phyloP scores from a whole-genome alignment of 2,113 vertebrate species.

The Podarcis raffonei region DNA sequence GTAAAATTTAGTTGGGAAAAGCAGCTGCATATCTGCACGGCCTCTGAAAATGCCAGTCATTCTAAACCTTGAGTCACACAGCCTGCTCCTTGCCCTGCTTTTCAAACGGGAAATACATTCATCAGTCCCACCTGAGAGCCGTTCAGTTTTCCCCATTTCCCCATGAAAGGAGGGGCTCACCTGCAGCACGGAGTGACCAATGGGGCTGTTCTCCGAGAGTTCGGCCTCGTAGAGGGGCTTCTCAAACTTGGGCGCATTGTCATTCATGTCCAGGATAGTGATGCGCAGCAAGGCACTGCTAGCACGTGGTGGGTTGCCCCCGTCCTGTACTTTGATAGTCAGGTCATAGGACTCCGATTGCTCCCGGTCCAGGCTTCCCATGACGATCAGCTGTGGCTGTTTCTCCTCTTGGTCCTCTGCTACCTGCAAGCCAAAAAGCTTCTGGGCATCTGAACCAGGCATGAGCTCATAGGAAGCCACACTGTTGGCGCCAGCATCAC shows the following conservation, averaged over 20 bases:
- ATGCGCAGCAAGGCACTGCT: slow-evolving; percentile 94
- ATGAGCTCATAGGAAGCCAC: slow-evolving; percentile 91
- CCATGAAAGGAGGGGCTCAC: slow-evolving; percentile 71
- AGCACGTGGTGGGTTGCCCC: slow-evolving; percentile 84
- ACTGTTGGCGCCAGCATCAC: slow-evolving; percentile 86
- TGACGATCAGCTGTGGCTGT: slow-evolving; percentile 92
- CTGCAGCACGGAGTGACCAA: slow-evolving; percentile 94
- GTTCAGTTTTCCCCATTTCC: not conserved
- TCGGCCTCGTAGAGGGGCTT: slow-evolving; percentile 88
- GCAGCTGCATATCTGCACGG: not conserved
- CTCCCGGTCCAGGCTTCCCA: slow-evolving; percentile 93
- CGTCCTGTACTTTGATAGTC: slow-evolving; percentile 93
- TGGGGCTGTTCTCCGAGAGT: slow-evolving; percentile 90
- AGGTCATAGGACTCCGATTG: slow-evolving; percentile 95
- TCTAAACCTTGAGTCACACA: not conserved
- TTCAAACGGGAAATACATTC: not conserved
- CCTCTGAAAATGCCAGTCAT: not conserved
- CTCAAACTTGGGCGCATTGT: slow-evolving; percentile 93
- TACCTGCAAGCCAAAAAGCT: slow-evolving; percentile 93
- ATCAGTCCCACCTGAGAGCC: not conserved
- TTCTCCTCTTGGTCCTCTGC: slow-evolving; percentile 91
- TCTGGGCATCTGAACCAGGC: slow-evolving; percentile 82
- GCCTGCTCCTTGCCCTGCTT: not conserved
- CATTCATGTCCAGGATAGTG: slow-evolving; percentile 94
- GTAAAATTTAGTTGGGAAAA: not conserved